phyloP scores from a whole-genome alignment of 1,140 invertebrate species.

The Bombus pascuorum region DNA sequence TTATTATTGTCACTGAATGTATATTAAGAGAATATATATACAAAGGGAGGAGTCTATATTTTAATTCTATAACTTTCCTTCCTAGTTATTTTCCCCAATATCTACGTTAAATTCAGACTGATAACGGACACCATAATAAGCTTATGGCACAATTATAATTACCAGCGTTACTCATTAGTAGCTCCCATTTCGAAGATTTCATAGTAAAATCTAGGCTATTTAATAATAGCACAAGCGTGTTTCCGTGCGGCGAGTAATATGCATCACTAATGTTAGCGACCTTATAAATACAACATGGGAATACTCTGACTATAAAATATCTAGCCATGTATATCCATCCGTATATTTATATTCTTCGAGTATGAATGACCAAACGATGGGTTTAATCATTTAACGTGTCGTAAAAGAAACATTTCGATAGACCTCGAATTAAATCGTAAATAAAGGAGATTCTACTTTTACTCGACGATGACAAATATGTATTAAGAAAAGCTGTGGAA shows the following conservation, averaged over 20 bases:
- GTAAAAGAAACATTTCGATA: not conserved
- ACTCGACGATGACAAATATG: not conserved
- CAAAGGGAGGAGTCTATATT: not conserved
- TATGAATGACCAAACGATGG: not conserved
- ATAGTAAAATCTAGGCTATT: conserved; percentile 17
- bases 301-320: not conserved
- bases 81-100: not conserved
- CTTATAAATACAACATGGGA: not conserved
- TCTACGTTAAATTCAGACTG: not conserved
- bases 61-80: not conserved
- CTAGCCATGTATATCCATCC: not conserved
- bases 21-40: too few relatives aligned
- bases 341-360: not conserved
- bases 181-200: not conserved
- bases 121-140: not conserved
- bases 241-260: conserved; percentile 11
- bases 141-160: not conserved
- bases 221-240: conserved; percentile 35
- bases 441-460: not conserved
- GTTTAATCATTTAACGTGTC: not conserved
- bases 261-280: not conserved
- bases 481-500: not conserved
- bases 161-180: conserved; percentile 11
- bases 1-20: too few relatives aligned
- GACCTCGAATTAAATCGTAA: not conserved